phyloP scores from a whole-genome alignment of 1,140 invertebrate species.

The Hyphantria cunea region DNA sequence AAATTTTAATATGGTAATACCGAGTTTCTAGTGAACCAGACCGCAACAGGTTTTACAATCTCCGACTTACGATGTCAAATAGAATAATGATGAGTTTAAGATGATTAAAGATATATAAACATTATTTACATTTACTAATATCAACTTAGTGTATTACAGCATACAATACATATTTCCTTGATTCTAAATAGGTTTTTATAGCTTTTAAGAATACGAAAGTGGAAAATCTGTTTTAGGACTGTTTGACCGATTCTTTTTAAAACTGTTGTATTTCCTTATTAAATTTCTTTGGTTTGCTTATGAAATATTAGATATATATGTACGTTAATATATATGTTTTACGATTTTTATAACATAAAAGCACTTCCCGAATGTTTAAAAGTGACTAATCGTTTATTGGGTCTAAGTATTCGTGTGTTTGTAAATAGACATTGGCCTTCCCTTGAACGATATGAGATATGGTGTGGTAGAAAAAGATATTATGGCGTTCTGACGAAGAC shows the following conservation, averaged over 20 bases:
- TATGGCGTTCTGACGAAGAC: not conserved
- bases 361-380: slow-evolving; percentile 10
- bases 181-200: too few relatives aligned
- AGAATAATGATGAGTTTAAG: slow-evolving; percentile 13
- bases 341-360: not conserved
- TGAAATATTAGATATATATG: too few relatives aligned
- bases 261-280: too few relatives aligned
- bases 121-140: too few relatives aligned
- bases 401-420: slow-evolving; percentile 38
- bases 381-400: slow-evolving; percentile 14
- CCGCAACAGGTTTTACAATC: slow-evolving; percentile 17
- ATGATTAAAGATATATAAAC: too few relatives aligned
- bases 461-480: slow-evolving; percentile 5
- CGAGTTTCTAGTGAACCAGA: slow-evolving; percentile 15
- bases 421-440: slow-evolving; percentile 38
- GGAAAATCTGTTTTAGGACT: too few relatives aligned
- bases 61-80: slow-evolving; percentile 9
- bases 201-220: too few relatives aligned
- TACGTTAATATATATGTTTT: too few relatives aligned
- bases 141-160: too few relatives aligned
- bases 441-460: slow-evolving; percentile 38
- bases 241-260: too few relatives aligned
- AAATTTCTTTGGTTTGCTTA: too few relatives aligned
- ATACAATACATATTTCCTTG: too few relatives aligned
- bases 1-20: slow-evolving; percentile 5